Base-by-base conservation (phyloP, 2,888 invertebrate species). In the Drosophila histrio region DNA sequence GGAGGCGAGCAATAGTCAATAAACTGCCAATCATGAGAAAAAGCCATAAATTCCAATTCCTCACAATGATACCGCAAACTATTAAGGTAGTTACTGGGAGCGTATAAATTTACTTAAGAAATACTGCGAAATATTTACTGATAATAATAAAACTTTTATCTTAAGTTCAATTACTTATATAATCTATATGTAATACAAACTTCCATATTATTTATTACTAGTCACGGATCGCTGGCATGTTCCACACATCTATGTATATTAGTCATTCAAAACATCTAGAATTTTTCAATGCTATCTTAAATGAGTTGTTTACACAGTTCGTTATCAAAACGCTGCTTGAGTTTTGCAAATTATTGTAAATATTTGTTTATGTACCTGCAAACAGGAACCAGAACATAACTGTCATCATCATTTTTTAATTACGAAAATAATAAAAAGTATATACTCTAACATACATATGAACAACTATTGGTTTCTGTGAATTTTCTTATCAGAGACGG, bases 331-430 rank as follows among this genome's bases (percentile, higher is more conserved):
- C 28, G 62, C 36, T 38, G 44, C 39, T 30, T n/a, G 34, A 32
- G 17, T 21, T 32, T 34, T 36, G 62, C 74, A 47, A 76, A 57
- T 52, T 30, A 58, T 52, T 63, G 71, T 64, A 70, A 72, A 72
- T 70, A 72, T 72, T 75, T 72, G 38, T 63, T 38, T 56, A 47
- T 64, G 54, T 52, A 26, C 41, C 13, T 34, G 32, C 36, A 28
- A 53, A 57, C 61, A 76, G 43, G 36, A 65, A 46, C 22, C 22
- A 65, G 11, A 61, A 39, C 44, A 52, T 43, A 50, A 13, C 13
- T 15, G 49, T 49, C 44, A 62, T 43, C 30, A 49, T 50, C 44
- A n/a, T n/a, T 53, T 43, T 58, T 39, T 58, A 58, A 73, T 69
- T 54, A 50, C 21, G 4, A 13, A 34, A 41, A 56, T 43, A 39